Base-by-base conservation (phyloP, 2,888 invertebrate genomes). In the Drosophila paranaensis region DNA sequence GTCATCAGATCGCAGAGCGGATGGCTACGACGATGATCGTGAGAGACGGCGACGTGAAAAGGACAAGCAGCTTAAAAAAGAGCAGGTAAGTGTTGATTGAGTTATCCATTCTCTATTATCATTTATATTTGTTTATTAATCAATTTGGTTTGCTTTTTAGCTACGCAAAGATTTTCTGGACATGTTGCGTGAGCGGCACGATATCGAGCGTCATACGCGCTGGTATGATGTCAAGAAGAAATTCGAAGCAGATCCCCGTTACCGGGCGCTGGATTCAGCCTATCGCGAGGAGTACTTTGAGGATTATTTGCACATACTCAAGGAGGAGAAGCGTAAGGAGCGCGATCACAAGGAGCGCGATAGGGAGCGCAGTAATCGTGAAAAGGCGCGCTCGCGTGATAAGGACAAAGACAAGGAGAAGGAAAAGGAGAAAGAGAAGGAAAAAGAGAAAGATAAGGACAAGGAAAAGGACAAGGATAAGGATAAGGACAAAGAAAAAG, bases 141-240 rank as follows among this genome's bases (percentile, higher is more conserved):
- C 1, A 33, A 33, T 20, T 37, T n/a, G 5, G 20, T 27, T 39
- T 3, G 6, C 3, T 1, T 37, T 37, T n/a, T 94, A 97, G 97
- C 95, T 95, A 89, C 96, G 96, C 93, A 95, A 94, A 92, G 98
- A 98, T 91, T 99, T 98, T 95, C 94, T 98, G 91, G 95, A 95
- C 73, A 95, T 99, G 93, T 95, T 99, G 82, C 96, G 97, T 88
- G 99, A 99, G 91, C 95, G 96, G 81, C 95, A 96, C 83, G 95
- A 96, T 63, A 95, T 99, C 62, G 98, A 98, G 92, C 95, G 98
- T 11, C 98, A 98, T 93, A 95, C 97, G 13, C 96, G 98, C 64
- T 99, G 99, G 99, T 95, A 96, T 62, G 98, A 99, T 73, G 95
- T 97, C 14, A 99, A 99, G 94, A 98, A 99, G 94, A 97, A 97